phyloP scores from a whole-genome alignment of 2,797 vertebrate species.

The Myripristis jacobus region DNA sequence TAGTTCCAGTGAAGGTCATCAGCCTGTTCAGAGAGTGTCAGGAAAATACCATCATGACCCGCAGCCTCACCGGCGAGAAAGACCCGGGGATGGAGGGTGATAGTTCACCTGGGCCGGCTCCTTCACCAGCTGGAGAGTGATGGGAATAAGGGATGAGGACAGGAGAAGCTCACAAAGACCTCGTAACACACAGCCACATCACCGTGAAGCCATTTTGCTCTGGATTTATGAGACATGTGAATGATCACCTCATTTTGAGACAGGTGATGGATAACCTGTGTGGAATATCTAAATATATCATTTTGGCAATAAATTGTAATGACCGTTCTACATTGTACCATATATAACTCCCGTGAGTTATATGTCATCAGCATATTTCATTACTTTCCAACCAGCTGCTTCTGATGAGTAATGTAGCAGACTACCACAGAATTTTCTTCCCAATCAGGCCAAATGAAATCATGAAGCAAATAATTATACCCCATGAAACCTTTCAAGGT shows the following conservation, averaged over 20 bases:
- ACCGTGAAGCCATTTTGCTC: slow-evolving; percentile 41
- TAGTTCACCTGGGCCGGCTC: slow-evolving; percentile 35
- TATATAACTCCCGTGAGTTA: neutral
- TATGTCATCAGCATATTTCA: neutral
- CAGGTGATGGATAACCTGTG: slow-evolving; percentile 27
- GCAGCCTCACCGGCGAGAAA: slow-evolving; percentile 29
- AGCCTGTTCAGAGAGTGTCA: slow-evolving; percentile 25
- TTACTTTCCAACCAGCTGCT: slow-evolving; percentile 21
- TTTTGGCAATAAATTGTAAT: slow-evolving; percentile 9
- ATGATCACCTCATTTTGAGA: slow-evolving; percentile 13
- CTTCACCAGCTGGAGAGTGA: slow-evolving; percentile 46
- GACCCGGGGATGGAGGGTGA: neutral
- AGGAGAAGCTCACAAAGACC: slow-evolving; percentile 32
- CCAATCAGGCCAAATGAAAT: neutral
- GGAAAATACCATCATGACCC: slow-evolving; percentile 31
- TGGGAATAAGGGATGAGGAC: slow-evolving; percentile 1
- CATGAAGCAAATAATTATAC: neutral
- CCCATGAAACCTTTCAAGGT: neutral
- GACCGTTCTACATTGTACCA: slow-evolving; percentile 5
- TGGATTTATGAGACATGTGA: neutral
- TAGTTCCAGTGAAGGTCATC: slow-evolving; percentile 19
- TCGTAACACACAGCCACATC: slow-evolving; percentile 9
- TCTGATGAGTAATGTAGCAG: slow-evolving; percentile 13
- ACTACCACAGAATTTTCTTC: neutral
- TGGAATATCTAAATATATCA: slow-evolving; percentile 31